phyloP scores from a whole-genome alignment of 2,888 invertebrate species.

The Beris morrisii region DNA sequence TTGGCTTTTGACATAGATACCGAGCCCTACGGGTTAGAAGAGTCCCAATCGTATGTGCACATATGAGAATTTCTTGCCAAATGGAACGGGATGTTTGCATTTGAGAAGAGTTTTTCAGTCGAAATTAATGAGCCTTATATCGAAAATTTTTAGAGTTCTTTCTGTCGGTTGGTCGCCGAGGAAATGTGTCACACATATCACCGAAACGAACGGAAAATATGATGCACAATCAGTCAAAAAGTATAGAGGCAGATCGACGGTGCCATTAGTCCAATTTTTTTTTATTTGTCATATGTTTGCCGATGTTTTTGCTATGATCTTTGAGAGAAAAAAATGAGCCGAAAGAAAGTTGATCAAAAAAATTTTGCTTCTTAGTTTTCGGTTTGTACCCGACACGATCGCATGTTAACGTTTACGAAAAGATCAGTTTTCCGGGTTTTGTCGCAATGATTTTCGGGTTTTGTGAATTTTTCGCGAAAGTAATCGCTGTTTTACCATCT shows the following conservation, averaged over 20 bases:
- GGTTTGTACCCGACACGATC: slow-evolving; percentile 30
- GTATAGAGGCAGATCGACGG: too few relatives aligned
- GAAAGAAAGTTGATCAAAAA: slow-evolving; percentile 16
- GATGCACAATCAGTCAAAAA: slow-evolving; percentile 31
- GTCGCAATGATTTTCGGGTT: slow-evolving; percentile 9
- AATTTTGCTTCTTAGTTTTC: slow-evolving; percentile 30
- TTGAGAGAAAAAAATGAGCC: too few relatives aligned
- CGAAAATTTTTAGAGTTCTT: slow-evolving; percentile 2
- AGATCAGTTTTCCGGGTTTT: not conserved
- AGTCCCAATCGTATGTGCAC: too few relatives aligned
- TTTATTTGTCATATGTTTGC: slow-evolving; percentile 7
- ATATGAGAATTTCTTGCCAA: slow-evolving; percentile 15
- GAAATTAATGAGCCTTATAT: slow-evolving; percentile 32
- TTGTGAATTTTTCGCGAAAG: not conserved
- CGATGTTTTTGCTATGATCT: slow-evolving; percentile 1
- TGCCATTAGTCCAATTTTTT: slow-evolving; percentile 15
- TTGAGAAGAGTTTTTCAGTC: not conserved
- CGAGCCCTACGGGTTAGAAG: too few relatives aligned
- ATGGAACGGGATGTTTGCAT: slow-evolving; percentile 12
- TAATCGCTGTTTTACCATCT: too few relatives aligned
- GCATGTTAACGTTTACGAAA: slow-evolving; percentile 18
- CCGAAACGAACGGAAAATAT: slow-evolving; percentile 31
- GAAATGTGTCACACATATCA: slow-evolving; percentile 21
- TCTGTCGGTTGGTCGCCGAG: slow-evolving; percentile 8
- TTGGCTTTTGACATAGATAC: slow-evolving; percentile 1